These are phyloP conservation scores for Mustela lutreola DNA, from an alignment of 2,113 vertebrate genomes.

Conservation along the genomic window DNA sequence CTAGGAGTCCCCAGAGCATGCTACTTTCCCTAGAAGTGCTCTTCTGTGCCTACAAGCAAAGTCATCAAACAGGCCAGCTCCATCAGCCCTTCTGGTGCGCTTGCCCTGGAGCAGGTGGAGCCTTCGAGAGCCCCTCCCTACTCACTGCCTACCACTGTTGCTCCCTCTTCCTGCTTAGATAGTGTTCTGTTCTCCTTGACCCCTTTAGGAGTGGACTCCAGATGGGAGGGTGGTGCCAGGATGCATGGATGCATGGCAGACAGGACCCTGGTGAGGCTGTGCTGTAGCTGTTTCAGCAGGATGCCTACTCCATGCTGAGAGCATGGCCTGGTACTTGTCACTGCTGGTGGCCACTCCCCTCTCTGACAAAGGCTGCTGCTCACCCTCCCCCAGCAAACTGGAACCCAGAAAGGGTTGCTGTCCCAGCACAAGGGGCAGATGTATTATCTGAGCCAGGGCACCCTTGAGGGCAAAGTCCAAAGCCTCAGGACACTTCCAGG, in stretches of 20 bases:
- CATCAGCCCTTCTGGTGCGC: neutral
- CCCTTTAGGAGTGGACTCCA: neutral
- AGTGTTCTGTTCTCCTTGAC: neutral
- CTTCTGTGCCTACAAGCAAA: neutral
- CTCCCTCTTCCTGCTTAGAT: conserved; percentile 25
- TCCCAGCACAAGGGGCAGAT: neutral
- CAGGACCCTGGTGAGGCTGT: neutral
- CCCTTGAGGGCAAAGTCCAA: conserved; percentile 22
- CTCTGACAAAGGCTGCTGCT: conserved; percentile 69
- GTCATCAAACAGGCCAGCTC: conserved; percentile 11
- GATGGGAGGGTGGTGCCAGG: neutral
- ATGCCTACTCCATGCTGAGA: neutral
- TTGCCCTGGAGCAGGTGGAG: neutral
- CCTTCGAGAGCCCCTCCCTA: conserved; percentile 5
- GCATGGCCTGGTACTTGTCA: neutral
- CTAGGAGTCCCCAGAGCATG: neutral
- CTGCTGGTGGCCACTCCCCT: conserved; percentile 61
- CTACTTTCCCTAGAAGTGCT: conserved; percentile 32
- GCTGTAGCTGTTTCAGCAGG: neutral
- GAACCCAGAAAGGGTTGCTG: neutral
- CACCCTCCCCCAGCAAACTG: conserved; percentile 19
- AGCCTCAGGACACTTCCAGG: neutral
- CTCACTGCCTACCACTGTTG: neutral
- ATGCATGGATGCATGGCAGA: neutral
- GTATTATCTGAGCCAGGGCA: neutral